A percentile compares a stretch with the other conserved stretches of the same genome.
Evolutionary conservation across 1,140 invertebrate genomes (phyloP).

Genomic region (Leptonema lineaticorne): DNA sequence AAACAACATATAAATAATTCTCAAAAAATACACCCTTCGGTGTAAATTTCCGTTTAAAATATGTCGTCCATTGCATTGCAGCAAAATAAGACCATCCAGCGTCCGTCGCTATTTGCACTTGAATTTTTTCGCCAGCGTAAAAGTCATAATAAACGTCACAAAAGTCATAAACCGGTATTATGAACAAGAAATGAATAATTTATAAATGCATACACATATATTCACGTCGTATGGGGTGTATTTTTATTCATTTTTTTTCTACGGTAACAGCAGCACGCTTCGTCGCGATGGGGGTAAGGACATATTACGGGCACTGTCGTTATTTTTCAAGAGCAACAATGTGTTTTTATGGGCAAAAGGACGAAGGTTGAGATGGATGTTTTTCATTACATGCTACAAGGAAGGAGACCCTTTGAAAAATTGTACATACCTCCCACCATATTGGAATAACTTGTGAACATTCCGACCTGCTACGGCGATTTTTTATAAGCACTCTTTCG

Average conservation of each 20-base stretch:
- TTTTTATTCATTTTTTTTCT: slow-evolving; percentile 36
- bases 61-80: no score
- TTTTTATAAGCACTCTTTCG: slow-evolving; percentile 17
- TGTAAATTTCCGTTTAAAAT: no score
- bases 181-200: slow-evolving; percentile 35
- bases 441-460: slow-evolving; percentile 40
- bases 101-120: not conserved
- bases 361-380: slow-evolving; percentile 38
- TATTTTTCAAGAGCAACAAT: slow-evolving; percentile 38
- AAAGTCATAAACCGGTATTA: slow-evolving; percentile 27
- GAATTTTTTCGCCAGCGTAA: slow-evolving; percentile 19
- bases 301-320: slow-evolving; percentile 32
- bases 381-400: slow-evolving; percentile 36
- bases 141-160: slow-evolving; percentile 28
- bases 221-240: no score
- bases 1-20: no score
- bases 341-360: slow-evolving; percentile 36
- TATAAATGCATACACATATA: no score
- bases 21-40: no score
- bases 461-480: slow-evolving; percentile 29
- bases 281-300: slow-evolving; percentile 26
- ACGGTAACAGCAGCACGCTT: no score
- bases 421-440: slow-evolving; percentile 36
- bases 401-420: slow-evolving; percentile 34
- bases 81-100: no score